Base-by-base conservation (phyloP, 1,140 invertebrate species). In the Caenorhabditis latens region DNA sequence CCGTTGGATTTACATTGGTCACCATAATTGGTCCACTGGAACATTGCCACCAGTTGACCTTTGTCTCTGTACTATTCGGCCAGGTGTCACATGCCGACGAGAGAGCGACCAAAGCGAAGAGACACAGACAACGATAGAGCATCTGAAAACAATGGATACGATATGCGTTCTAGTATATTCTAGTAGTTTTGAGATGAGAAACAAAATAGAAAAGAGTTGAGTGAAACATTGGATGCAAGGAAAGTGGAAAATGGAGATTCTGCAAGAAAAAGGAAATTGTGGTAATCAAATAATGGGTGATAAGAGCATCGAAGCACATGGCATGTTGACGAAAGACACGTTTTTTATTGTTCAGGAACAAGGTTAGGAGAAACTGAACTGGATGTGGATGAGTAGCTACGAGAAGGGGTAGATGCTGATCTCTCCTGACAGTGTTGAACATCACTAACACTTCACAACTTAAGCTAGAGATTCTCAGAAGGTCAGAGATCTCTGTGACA, bases 21-120 rank as follows among this genome's bases (percentile, higher is more conserved):
- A 75, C 67, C 67, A 75, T 75, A 75, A 75, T 42, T 46, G 67
- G 67, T n/a, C 67, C 67, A 75, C 19, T 46, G 16, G 67, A 75
- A 32, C 67, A 75, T 75, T 75, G 67, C 67, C 67, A 75, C 67
- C 67, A 75, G n/a, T 9, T 75, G 16, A 75, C 67, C n/a, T 75
- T 75, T 21, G 67, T 75, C 19, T 75, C 67, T 7, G 67, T 75
- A 46, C 21, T 75, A 46, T 75, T 75, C 43, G 67, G 67, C 67
- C 67, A 75, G 6, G 21, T 24, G 13, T 75, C 67, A 46, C 67
- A 75, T n/a, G 67, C 67, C 67, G 67, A 75, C 43, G 67, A 75
- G 67, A 75, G 43, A 75, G 67, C 43, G n/a, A 75, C 19, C 14
- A 75, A 46, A 19, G 67, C 42, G 67, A 75, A 46, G 67, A 48